These are phyloP conservation scores for Spialia ferax DNA, from an alignment of 2,888 invertebrate genomes.

Conservation along the genomic window DNA sequence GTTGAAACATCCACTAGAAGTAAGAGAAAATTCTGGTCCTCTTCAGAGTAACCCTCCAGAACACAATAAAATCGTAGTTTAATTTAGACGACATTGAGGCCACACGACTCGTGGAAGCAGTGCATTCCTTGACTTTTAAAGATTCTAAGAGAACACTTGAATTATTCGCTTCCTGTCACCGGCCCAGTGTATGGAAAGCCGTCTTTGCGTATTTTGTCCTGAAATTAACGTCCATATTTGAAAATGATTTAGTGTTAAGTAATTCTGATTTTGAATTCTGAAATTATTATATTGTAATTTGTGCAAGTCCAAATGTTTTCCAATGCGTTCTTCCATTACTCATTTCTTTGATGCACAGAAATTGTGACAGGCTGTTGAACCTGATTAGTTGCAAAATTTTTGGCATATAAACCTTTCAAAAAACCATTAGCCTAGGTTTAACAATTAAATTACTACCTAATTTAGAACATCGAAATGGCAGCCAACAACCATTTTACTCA, in stretches of 20 bases:
- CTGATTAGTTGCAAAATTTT: not conserved
- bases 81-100: slow-evolving; percentile 71
- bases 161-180: slow-evolving; percentile 48
- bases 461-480: slow-evolving; percentile 33
- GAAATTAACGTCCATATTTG: slow-evolving; percentile 83
- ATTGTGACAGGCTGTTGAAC: slow-evolving; percentile 19
- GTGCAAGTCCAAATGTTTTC: slow-evolving; percentile 56
- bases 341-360: slow-evolving; percentile 32
- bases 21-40: slow-evolving; percentile 79
- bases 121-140: slow-evolving; percentile 27
- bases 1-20: slow-evolving; percentile 80
- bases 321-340: slow-evolving; percentile 24
- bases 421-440: too few species aligned
- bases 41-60: slow-evolving; percentile 79
- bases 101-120: slow-evolving; percentile 45
- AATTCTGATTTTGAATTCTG: slow-evolving; percentile 69
- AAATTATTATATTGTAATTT: slow-evolving; percentile 53
- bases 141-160: slow-evolving; percentile 33
- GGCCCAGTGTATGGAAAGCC: slow-evolving; percentile 72
- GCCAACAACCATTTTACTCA: slow-evolving; percentile 26
- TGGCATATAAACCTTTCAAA: too few species aligned
- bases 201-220: slow-evolving; percentile 82
- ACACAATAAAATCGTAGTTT: slow-evolving; percentile 78
- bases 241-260: slow-evolving; percentile 83
- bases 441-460: too few species aligned